phyloP scores from a whole-genome alignment of 2,888 invertebrate species.

The Metellina segmentata region DNA sequence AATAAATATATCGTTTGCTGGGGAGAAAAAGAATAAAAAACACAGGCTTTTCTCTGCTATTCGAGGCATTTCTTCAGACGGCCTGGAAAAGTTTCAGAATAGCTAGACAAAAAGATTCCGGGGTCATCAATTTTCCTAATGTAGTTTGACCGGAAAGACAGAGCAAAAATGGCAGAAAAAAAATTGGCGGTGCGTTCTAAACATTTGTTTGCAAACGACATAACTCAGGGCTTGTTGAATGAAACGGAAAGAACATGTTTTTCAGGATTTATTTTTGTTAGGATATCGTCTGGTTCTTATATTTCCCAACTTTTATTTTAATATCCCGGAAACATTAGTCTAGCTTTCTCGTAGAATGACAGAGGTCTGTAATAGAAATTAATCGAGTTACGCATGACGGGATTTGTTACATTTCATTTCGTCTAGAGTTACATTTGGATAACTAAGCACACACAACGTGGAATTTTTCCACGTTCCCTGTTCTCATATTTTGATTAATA shows the following conservation, averaged over 20 bases:
- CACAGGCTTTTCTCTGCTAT: background rate
- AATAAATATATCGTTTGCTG: background rate
- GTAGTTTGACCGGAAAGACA: conserved; percentile 23
- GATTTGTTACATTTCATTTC: too few species aligned
- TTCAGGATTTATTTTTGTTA: conserved; percentile 4
- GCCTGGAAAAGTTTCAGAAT: conserved; percentile 49
- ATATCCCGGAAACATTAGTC: background rate
- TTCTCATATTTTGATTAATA: too few species aligned
- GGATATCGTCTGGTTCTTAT: background rate
- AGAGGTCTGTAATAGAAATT: conserved; percentile 11
- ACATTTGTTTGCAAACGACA: conserved; percentile 28
- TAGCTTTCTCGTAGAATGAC: background rate
- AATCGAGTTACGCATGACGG: background rate
- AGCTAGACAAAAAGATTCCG: conserved; percentile 23
- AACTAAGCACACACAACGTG: too few species aligned
- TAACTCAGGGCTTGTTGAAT: conserved; percentile 27
- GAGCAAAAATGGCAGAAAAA: background rate
- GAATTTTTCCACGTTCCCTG: too few species aligned
- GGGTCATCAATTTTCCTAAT: conserved; percentile 43
- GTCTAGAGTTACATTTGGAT: too few species aligned
- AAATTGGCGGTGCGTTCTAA: background rate
- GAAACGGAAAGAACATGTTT: conserved; percentile 15
- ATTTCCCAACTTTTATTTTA: background rate
- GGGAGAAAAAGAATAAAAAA: background rate
- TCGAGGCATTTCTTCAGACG: background rate